Evolutionary conservation across 2,797 vertebrate species (phyloP), one percentile per base, ranked within the genome.

Genomic region (Sardinella longiceps): DNA sequence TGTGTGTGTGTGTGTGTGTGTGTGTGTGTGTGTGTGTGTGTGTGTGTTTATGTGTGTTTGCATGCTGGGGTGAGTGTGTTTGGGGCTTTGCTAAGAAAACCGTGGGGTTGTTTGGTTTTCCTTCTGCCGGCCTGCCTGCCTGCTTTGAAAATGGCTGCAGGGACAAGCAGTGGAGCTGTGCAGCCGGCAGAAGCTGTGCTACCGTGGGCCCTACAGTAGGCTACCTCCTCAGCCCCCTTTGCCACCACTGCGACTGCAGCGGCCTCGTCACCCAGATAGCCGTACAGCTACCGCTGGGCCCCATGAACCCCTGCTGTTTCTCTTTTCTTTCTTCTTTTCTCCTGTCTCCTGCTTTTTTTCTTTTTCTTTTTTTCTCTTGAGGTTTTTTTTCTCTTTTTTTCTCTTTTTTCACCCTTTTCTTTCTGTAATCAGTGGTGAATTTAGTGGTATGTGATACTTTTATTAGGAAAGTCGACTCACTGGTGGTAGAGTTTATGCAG

Each of bases 71-170:
- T 20, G 18, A 18, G 33, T 33, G 37, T 39, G 89, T 87, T 74
- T 83, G 37, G 82, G 90, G 89, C 90, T 93, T 90, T 85, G 23
- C 86, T 58, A 90, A 90, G 93, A 93, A 93, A 85, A 90, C 87
- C 87, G 85, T 86, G 85, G 70, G 70, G 88, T 90, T 93, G 93
- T 95, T 94, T 95, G 93, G 93, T 89, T 94, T 93, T 92, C 86
- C 14, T 23, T 88, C 89, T 86, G 81, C 83, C 83, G 86, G 80
- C 82, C 70, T 70, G 84, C 85, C n/a, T 87, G 85, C 82, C 70
- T 70, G 84, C 85, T 43, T 87, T 84, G 85, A 83, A 81, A 84
- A 85, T 84, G 23, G 80, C 83, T 88, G 82, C 63, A 63, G 85
- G 83, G 83, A 80, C 82, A 80, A 80, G 82, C 23, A 80, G 80